Base-by-base conservation (phyloP, 2,797 vertebrate genomes). In the Alfaro cultratus region DNA sequence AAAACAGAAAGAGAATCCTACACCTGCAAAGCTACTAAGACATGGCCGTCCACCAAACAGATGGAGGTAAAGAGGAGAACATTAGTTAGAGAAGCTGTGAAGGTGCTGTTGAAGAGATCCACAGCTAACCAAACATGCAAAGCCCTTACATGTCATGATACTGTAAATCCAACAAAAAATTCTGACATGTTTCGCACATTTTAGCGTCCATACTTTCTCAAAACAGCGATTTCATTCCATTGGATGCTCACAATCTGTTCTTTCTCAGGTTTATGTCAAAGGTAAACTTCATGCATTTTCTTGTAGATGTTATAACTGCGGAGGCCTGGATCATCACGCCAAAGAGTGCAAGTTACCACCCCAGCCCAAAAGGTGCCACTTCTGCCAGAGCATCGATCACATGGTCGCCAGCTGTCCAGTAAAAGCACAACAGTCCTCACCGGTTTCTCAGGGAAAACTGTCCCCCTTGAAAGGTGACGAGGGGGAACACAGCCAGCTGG, bases 291-390 rank as follows among this genome's bases (percentile, higher is more conserved):
- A 23, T 51, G 1, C 70, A 5, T 78, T 0, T 6, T 85, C 5
- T 83, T 60, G 13, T 74, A 99, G 98, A 93, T 99, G 98, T 94
- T 99, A 99, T 94, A 99, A 99, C 94, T 99, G 98, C 1, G 98
- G 98, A 11, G 98, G 97, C 75, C 94, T 99, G 92, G 98, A 99
- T 92, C 98, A 99, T 87, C 98, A 99, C 34, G 98, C 98, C 93
- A 99, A 99, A 93, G 98, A 99, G 91, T 99, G 98, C 95, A 99
- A 98, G 88, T 92, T 99, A 64, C 98, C 98, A 0, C 98, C 99
- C 0, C 98, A 99, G 95, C 98, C 98, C 78, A 99, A 99, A 93
- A 98, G 97, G 93, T 99, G 98, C 94, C 98, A 99, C 94, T 99
- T 97, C 95, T 99, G 99, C 96, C 98, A 99, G 93, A 99, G 98